These are phyloP conservation scores for Ormyrus labotus DNA, from an alignment of 2,888 invertebrate genomes.

Conservation along the genomic window DNA sequence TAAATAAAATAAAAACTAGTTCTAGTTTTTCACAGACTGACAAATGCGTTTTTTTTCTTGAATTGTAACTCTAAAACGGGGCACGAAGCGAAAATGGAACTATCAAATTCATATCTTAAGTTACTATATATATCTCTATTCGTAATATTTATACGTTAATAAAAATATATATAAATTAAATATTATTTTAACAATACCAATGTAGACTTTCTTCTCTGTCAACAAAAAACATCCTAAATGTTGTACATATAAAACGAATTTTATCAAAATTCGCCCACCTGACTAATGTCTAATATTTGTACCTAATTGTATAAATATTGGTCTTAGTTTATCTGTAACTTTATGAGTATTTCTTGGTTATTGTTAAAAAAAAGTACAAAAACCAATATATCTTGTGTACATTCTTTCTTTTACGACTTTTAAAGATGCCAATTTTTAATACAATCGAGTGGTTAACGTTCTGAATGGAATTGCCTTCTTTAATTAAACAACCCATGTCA, in stretches of 20 bases:
- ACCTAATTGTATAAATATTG: constrained; percentile 27
- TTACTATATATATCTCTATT: constrained; percentile 66
- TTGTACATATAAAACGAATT: constrained; percentile 21
- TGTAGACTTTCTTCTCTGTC: constrained; percentile 7
- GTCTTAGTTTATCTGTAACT: constrained; percentile 15
- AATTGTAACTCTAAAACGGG: constrained; percentile 44
- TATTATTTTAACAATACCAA: constrained; percentile 45
- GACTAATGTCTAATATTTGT: constrained; percentile 34
- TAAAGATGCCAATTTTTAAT: constrained; percentile 44
- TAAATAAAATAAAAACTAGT: constrained; percentile 53
- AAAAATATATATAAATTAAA: constrained; percentile 50
- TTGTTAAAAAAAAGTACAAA: constrained; percentile 19
- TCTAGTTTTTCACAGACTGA: constrained; percentile 62
- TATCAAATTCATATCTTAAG: constrained; percentile 67
- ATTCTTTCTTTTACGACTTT: constrained; percentile 23
- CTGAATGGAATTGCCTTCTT: constrained; percentile 59
- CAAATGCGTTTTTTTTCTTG: constrained; percentile 59
- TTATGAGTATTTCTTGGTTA: constrained; percentile 5
- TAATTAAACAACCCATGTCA: constrained; percentile 28
- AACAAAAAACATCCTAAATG: neutral
- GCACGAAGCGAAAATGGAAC: constrained; percentile 57
- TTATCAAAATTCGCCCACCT: constrained; percentile 14
- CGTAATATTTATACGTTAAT: constrained; percentile 66
- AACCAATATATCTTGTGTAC: constrained; percentile 37
- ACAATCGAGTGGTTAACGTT: constrained; percentile 63